These are phyloP conservation scores for Eufriesea mexicana DNA, from an alignment of 1,140 invertebrate genomes.

Conservation along the genomic window DNA sequence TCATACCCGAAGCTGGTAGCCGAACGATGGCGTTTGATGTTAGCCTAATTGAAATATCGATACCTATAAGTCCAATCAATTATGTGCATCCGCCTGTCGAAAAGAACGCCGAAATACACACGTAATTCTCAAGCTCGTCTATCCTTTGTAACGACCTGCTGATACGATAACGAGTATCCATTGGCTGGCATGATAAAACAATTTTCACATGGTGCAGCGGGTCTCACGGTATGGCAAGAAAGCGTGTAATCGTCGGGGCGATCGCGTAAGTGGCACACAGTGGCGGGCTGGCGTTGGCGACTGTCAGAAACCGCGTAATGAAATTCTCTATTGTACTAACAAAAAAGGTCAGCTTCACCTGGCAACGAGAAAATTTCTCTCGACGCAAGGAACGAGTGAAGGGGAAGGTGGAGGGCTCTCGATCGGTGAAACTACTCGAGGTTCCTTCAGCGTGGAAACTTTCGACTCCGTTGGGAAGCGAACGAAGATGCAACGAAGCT, in stretches of 20 bases:
- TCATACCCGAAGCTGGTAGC: too few species aligned
- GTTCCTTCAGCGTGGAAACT: slow-evolving; percentile 68
- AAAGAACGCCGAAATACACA: too few species aligned
- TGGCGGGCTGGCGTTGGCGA: neutral
- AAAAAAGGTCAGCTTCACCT: slow-evolving; percentile 58
- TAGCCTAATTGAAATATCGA: too few species aligned
- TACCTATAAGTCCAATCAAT: neutral
- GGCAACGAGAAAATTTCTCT: slow-evolving; percentile 59
- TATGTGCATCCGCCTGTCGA: neutral
- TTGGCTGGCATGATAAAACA: too few species aligned
- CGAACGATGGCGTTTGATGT: too few species aligned
- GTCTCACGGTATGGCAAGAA: too few species aligned
- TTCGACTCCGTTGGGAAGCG: slow-evolving; percentile 60
- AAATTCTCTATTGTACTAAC: slow-evolving; percentile 55
- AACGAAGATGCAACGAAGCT: slow-evolving; percentile 63
- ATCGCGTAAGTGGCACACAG: neutral
- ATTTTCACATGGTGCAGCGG: too few species aligned
- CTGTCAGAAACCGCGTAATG: slow-evolving; percentile 35
- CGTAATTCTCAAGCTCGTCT: too few species aligned
- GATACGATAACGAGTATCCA: too few species aligned
- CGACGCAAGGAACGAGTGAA: slow-evolving; percentile 47
- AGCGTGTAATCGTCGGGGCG: neutral
- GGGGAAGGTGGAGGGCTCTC: slow-evolving; percentile 64
- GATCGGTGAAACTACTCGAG: slow-evolving; percentile 71
- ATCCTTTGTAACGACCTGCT: too few species aligned